Evolutionary conservation across 2,113 vertebrate species (phyloP), one percentile per base, ranked within the genome.

Genomic region (Tetrao urogallus): DNA sequence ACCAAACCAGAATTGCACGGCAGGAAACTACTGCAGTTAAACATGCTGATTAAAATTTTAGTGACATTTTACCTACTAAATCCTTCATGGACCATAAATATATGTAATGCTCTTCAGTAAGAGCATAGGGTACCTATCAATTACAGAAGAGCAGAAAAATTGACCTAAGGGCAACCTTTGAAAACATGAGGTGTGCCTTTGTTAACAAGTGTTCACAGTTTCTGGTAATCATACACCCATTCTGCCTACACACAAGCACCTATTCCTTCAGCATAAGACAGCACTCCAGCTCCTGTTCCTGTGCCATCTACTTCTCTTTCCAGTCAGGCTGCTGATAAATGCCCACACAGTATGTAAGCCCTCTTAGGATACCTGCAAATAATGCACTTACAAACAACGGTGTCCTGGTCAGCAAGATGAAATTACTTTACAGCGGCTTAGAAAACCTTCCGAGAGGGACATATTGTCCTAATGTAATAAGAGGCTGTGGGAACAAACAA

Each of bases 401-500:
- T 60, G 45, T 89, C 64, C 71, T 89, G 89, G 84, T 83, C 89
- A 96, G 73, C 65, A 77, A 95, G 95, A 92, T 93, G 78, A 92
- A 88, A 87, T 95, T 96, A 89, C 87, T 82, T 89, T 92, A 80
- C 75, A 88, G 54, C n/a, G 42, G 32, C 25, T 89, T 30, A 94
- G 52, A 90, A 94, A 92, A 89, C 72, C 67, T 89, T 92, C 71
- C 25, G 1, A 89, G 83, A 67, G 82, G 94, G 79, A 94, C 74
- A 71, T 64, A 89, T 24, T 93, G 92, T 96, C 79, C 94, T 91
- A 88, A 85, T 71, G 94, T 92, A 96, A 95, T 80, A 95, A 82
- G 78, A 95, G 82, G 91, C 92, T 96, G 94, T 96, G 95, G 84
- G 94, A 96, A 94, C 87, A 96, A 95, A 96, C 82, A 93, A 94